phyloP scores from a whole-genome alignment of 2,888 invertebrate genomes.

The Ectemnius continuus region DNA sequence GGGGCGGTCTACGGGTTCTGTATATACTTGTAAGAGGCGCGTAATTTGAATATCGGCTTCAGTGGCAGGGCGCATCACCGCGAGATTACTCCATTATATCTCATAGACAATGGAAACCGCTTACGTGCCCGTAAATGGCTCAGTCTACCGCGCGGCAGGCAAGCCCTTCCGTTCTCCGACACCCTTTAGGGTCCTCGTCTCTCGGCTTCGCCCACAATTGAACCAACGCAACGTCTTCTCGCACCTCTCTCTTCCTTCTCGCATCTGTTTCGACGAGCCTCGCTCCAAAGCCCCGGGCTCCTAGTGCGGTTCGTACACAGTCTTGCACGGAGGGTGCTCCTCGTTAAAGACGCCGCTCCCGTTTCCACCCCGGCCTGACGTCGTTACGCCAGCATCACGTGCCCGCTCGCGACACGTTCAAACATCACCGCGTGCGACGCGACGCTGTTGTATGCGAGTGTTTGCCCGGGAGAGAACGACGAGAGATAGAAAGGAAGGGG shows the following conservation, averaged over 20 bases:
- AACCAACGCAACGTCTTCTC: conserved; percentile 10
- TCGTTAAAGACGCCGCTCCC: conserved; percentile 47
- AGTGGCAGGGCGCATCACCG: conserved; percentile 73
- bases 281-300: background rate
- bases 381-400: conserved; percentile 55
- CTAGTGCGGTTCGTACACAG: too few relatives aligned
- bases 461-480: conserved; percentile 30
- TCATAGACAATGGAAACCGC: conserved; percentile 77
- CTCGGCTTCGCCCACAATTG: conserved; percentile 29
- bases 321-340: conserved; percentile 11
- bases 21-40: conserved; percentile 61
- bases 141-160: conserved; percentile 65
- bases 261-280: background rate
- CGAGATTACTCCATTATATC: conserved; percentile 78
- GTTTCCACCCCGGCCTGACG: conserved; percentile 31
- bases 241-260: conserved; percentile 13
- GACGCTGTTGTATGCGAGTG: conserved; percentile 28
- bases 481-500: conserved; percentile 5
- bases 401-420: conserved; percentile 48
- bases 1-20: conserved; percentile 33
- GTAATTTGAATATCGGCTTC: conserved; percentile 74
- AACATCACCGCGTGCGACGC: conserved; percentile 25
- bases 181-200: conserved; percentile 37
- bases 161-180: conserved; percentile 45
- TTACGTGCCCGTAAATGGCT: conserved; percentile 76